These are phyloP conservation scores for Psittacula cyanocephala DNA, from an alignment of 2,113 vertebrate species.

Conservation along the genomic window DNA sequence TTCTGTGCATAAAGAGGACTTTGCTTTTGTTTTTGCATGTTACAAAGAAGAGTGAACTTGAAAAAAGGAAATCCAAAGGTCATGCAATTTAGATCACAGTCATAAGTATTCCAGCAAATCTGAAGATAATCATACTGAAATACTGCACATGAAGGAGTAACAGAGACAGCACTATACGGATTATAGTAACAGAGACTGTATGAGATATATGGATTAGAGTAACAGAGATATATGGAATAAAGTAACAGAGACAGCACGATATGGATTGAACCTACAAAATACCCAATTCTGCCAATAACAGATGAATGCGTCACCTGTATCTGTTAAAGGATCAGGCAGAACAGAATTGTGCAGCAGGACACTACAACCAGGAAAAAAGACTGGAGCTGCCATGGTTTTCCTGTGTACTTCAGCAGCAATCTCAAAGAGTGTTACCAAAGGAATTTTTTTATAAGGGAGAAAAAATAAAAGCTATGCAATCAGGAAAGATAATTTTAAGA, in stretches of 20 bases:
- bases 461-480: background rate
- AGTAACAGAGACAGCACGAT: background rate
- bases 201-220: background rate
- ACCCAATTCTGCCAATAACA: background rate
- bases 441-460: background rate
- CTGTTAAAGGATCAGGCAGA: background rate
- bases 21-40: background rate
- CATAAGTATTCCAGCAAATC: background rate
- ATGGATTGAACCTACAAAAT: background rate
- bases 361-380: background rate
- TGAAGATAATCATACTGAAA: background rate
- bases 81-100: accelerated
- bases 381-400: accelerated
- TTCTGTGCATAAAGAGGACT: background rate
- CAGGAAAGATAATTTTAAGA: background rate
- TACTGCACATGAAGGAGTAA: background rate
- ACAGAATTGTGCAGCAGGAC: background rate
- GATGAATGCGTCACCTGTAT: background rate
- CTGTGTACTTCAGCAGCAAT: background rate
- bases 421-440: background rate
- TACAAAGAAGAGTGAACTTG: background rate
- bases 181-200: background rate
- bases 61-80: background rate
- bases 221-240: background rate
- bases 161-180: background rate